phyloP scores from a whole-genome alignment of 2,888 invertebrate species.

The Bimastos eiseni region DNA sequence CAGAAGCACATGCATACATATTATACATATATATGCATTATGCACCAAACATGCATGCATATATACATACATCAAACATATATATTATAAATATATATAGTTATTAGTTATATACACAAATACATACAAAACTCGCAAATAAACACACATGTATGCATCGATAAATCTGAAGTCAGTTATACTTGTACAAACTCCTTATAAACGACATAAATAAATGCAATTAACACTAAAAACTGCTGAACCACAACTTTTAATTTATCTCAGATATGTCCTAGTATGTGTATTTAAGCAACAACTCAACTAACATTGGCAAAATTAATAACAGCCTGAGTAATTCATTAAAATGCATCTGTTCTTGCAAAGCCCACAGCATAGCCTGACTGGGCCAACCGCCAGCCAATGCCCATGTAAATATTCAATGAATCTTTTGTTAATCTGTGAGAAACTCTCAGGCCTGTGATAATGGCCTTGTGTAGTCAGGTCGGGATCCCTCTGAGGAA shows the following conservation, averaged over 20 bases:
- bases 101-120: neutral
- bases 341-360: neutral
- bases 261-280: neutral
- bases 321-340: neutral
- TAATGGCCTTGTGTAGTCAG: too few species aligned
- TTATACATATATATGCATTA: too few species aligned
- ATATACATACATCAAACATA: neutral
- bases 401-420: neutral
- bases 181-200: neutral
- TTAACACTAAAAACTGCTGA: neutral
- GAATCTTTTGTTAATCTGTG: neutral
- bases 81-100: too few species aligned
- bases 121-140: neutral
- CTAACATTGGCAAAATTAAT: neutral
- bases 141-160: too few species aligned
- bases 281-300: neutral
- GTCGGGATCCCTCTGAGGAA: too few species aligned
- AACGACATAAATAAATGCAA: neutral
- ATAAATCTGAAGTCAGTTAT: too few species aligned
- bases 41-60: too few species aligned
- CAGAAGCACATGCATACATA: neutral
- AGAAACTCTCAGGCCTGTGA: neutral
- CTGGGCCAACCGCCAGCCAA: neutral
- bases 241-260: neutral
- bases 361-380: too few species aligned